Conservation (phyloP, 2,888 invertebrate species). For the Nebria salina region DNA sequence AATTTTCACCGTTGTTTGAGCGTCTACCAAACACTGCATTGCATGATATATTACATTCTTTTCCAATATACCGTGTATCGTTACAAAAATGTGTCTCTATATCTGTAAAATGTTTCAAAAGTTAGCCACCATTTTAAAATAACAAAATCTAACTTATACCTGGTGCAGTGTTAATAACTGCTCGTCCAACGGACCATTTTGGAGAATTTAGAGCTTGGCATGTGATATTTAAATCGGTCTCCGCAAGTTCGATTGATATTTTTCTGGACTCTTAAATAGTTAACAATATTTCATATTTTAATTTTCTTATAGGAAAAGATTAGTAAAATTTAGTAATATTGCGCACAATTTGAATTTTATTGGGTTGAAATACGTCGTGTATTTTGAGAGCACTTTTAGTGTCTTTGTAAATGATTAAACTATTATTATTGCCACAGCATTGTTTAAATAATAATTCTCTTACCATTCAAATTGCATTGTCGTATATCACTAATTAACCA, state of each 20-base stretch:
- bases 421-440: no score
- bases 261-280: background rate
- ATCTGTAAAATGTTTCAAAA: background rate
- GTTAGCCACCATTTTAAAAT: background rate
- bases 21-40: conserved; percentile 33
- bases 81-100: conserved; percentile 13
- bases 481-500: no score
- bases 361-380: no score
- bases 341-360: no score
- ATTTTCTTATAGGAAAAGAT: no score
- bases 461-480: no score
- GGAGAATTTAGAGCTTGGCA: background rate
- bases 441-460: no score
- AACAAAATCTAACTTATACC: background rate
- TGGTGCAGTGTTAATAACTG: background rate
- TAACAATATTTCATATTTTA: background rate
- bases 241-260: background rate
- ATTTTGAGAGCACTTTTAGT: no score
- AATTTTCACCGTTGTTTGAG: conserved; percentile 36
- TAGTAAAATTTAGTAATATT: no score
- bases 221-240: background rate
- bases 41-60: conserved; percentile 49
- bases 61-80: conserved; percentile 47
- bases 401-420: no score
- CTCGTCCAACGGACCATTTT: background rate